Percentiles rank a stretch among this genome's conserved stretches.
Evolutionary conservation across 2,797 vertebrate genomes (phyloP).

Genomic region (Antrozous pallidus): DNA sequence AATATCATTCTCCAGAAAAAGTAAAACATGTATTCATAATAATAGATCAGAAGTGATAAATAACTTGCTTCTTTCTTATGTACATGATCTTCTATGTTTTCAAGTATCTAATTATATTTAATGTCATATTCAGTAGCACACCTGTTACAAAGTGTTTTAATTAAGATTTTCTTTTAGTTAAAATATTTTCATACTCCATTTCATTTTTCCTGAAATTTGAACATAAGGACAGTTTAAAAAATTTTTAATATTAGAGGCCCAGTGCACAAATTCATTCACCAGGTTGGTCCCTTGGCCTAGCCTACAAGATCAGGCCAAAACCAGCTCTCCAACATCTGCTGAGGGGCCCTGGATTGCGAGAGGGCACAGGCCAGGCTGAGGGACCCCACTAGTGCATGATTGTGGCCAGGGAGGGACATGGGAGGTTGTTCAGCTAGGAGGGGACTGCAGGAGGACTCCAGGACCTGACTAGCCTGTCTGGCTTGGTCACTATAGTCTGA

Average conservation of each 20-base stretch:
- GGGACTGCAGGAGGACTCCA: no score
- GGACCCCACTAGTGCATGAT: no score
- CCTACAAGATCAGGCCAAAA: no score
- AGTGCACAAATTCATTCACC: background rate
- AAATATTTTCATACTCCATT: background rate
- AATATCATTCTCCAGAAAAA: background rate
- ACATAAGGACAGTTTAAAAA: background rate
- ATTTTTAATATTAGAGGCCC: background rate
- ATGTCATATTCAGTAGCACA: background rate
- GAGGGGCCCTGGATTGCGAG: no score
- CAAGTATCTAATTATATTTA: slow-evolving; percentile 16
- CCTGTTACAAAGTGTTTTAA: slow-evolving; percentile 30
- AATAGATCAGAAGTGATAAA: background rate
- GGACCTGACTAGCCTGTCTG: no score
- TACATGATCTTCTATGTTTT: background rate
- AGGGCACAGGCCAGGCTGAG: no score
- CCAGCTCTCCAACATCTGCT: no score
- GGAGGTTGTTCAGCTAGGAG: no score
- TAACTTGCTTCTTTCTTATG: background rate
- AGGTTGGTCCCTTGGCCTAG: no score
- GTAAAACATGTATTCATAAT: background rate
- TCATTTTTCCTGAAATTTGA: slow-evolving; percentile 12
- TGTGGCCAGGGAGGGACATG: no score
- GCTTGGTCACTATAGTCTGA: no score
- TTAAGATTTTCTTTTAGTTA: background rate